A percentile compares a stretch with the other conserved stretches of the same genome.
Evolutionary conservation across 2,888 invertebrate species (phyloP).

Genomic region (Ennomos fuscantarius): DNA sequence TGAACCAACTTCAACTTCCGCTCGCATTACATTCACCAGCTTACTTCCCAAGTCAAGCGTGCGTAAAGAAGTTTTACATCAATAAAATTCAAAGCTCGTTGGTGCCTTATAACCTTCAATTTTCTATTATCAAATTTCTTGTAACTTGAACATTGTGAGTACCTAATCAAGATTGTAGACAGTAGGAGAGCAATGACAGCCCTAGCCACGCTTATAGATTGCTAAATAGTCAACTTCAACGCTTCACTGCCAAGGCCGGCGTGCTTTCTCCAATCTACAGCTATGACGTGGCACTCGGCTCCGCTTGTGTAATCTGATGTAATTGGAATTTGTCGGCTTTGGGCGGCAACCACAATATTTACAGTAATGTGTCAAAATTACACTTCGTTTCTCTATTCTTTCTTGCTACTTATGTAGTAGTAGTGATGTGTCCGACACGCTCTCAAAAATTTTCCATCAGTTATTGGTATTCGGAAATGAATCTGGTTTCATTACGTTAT

Average conservation of each 20-base stretch:
- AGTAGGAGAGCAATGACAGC: slow-evolving; percentile 7
- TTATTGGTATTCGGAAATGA: not conserved
- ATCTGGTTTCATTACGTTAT: slow-evolving; percentile 3
- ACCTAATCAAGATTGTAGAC: not conserved
- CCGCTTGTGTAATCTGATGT: slow-evolving; percentile 70
- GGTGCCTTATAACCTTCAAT: no score
- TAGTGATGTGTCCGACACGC: no score
- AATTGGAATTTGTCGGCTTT: slow-evolving; percentile 63
- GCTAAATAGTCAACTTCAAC: slow-evolving; percentile 30
- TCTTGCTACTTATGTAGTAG: no score
- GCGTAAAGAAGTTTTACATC: no score
- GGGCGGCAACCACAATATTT: slow-evolving; percentile 40
- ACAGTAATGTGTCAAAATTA: slow-evolving; percentile 18
- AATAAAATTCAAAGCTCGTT: no score
- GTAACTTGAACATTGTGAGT: not conserved
- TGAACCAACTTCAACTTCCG: no score
- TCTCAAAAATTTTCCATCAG: no score
- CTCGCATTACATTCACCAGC: no score
- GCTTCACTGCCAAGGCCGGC: slow-evolving; percentile 81
- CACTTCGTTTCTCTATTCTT: not conserved
- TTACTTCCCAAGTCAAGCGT: no score
- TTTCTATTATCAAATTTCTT: no score
- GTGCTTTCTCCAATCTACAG: slow-evolving; percentile 75
- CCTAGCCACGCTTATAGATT: slow-evolving; percentile 21
- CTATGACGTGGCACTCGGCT: slow-evolving; percentile 65